phyloP scores from a whole-genome alignment of 2,797 vertebrate species.

The Masticophis lateralis region DNA sequence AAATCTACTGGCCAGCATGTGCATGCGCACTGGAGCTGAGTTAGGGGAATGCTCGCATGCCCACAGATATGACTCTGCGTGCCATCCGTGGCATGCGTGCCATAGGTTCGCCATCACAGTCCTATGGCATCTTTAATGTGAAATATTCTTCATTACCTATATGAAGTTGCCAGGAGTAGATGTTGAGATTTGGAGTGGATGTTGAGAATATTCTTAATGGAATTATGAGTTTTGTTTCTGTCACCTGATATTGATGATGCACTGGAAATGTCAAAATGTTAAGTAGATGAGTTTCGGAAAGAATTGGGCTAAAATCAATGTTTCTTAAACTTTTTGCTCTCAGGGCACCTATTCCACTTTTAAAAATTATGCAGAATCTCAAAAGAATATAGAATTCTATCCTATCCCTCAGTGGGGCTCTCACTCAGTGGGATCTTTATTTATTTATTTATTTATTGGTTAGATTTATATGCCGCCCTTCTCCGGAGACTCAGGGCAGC shows the following conservation, averaged over 20 bases:
- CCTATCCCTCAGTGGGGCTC: constrained; percentile 25
- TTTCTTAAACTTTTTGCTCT: background rate
- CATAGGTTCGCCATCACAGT: too few species aligned
- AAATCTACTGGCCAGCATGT: too few species aligned
- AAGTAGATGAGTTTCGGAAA: background rate
- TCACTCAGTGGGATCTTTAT: constrained; percentile 31
- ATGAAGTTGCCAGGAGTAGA: background rate
- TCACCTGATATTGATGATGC: background rate
- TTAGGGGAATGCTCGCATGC: too few species aligned
- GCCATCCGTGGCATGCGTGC: too few species aligned
- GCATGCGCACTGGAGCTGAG: too few species aligned
- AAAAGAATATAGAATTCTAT: background rate
- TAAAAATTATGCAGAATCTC: background rate
- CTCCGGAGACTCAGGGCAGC: too few species aligned
- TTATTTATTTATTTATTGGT: too few species aligned
- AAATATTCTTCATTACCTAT: background rate
- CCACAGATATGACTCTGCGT: too few species aligned
- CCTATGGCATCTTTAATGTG: background rate
- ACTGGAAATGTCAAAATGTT: background rate
- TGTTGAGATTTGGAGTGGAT: background rate
- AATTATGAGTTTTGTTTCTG: background rate
- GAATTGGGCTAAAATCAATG: background rate
- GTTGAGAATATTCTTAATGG: background rate
- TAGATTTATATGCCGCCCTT: too few species aligned
- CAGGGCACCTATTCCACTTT: background rate